phyloP scores from a whole-genome alignment of 2,888 invertebrate genomes.

The Habroteleia sp. region DNA sequence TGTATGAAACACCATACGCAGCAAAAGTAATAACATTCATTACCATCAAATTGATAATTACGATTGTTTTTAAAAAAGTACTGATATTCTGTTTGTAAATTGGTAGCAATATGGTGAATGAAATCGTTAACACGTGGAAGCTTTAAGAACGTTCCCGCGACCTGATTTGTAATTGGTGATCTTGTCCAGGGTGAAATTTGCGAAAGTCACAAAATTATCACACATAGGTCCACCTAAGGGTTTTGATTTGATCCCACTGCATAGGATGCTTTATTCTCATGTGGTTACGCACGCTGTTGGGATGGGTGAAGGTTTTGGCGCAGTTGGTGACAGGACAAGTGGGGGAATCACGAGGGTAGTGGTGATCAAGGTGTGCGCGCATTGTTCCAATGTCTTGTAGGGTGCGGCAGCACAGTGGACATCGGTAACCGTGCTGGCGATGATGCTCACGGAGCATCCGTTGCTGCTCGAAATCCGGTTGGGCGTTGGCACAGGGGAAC shows the following conservation, averaged over 20 bases:
- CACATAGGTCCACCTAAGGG: conserved; percentile 87
- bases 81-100: too few relatives aligned
- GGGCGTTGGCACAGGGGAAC: conserved; percentile 78
- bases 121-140: too few relatives aligned
- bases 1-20: too few relatives aligned
- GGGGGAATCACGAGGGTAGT: conserved; percentile 92
- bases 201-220: conserved; percentile 77
- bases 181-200: too few relatives aligned
- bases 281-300: conserved; percentile 93
- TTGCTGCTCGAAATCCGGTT: conserved; percentile 76
- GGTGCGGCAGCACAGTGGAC: conserved; percentile 88
- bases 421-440: conserved; percentile 83
- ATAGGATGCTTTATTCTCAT: conserved; percentile 91
- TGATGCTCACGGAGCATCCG: conserved; percentile 75
- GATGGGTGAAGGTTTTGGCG: conserved; percentile 89
- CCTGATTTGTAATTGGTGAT: too few relatives aligned
- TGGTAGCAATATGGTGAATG: too few relatives aligned
- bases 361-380: conserved; percentile 89
- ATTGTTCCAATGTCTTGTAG: conserved; percentile 86
- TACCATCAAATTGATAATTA: too few relatives aligned
- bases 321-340: conserved; percentile 90
- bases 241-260: conserved; percentile 93
- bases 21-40: too few relatives aligned
- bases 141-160: too few relatives aligned
- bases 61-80: too few relatives aligned